phyloP scores from a whole-genome alignment of 2,888 invertebrate species.

The Calameuta filiformis region DNA sequence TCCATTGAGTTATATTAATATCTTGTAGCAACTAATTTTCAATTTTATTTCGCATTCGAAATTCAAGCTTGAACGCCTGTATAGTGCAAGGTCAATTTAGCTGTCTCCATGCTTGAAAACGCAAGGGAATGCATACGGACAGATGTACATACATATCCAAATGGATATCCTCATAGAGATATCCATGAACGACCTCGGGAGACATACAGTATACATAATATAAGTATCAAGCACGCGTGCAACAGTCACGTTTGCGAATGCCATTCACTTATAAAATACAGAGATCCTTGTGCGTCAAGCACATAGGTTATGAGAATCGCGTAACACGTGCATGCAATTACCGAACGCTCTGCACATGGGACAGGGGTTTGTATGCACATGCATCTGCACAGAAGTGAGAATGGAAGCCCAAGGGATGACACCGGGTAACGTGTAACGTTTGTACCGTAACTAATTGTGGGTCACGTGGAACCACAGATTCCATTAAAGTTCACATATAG shows the following conservation, averaged over 20 bases:
- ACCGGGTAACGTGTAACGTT: neutral
- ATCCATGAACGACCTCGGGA: neutral
- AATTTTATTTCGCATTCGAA: neutral
- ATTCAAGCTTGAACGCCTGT: neutral
- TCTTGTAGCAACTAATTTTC: neutral
- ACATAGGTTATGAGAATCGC: neutral
- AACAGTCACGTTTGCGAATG: neutral
- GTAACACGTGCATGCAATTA: neutral
- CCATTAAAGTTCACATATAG: neutral
- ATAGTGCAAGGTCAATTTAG: neutral
- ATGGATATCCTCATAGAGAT: neutral
- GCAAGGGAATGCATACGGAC: neutral
- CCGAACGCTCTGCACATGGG: neutral
- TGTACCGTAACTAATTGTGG: neutral
- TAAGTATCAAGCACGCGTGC: neutral
- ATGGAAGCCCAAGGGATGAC: neutral
- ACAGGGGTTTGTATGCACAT: neutral
- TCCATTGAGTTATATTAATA: neutral
- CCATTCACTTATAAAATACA: neutral
- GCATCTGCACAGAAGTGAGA: neutral
- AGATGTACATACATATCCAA: neutral
- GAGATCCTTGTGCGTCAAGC: neutral
- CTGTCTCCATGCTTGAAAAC: neutral
- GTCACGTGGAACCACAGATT: neutral
- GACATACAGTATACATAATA: neutral